Conservation (phyloP, 2,797 vertebrate genomes). For the Crenuchus spilurus region DNA sequence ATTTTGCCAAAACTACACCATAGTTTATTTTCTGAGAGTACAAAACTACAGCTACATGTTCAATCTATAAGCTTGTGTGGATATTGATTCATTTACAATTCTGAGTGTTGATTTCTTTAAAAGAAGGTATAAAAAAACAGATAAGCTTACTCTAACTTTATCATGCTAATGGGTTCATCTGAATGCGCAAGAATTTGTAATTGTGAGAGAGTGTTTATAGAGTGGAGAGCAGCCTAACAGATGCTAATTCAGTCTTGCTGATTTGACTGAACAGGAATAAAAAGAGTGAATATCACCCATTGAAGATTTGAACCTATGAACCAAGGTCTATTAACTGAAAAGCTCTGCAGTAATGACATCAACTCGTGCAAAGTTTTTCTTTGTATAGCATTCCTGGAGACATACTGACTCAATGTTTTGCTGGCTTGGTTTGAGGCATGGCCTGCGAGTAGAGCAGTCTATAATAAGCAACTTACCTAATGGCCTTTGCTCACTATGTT, state of each 20-base stretch:
- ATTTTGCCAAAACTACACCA: no score
- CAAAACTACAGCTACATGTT: no score
- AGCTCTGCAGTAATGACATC: not conserved
- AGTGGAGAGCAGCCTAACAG: not conserved
- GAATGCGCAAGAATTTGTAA: not conserved
- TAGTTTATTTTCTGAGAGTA: no score
- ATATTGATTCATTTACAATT: no score
- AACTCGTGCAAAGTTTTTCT: no score
- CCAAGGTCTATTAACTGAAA: no score
- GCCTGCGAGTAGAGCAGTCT: not conserved
- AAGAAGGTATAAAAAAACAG: no score
- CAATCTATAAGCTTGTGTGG: no score
- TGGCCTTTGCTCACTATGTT: not conserved
- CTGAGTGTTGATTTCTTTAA: no score
- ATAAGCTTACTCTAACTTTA: not conserved
- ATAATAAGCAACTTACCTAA: not conserved
- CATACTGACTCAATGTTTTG: no score
- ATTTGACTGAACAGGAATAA: not conserved
- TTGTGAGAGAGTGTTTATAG: not conserved
- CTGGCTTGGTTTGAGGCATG: not conserved
- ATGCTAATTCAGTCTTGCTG: not conserved
- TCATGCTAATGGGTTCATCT: not conserved
- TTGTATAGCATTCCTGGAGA: no score
- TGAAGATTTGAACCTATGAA: no score
- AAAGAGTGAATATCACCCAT: not conserved